Evolutionary conservation across 2,113 vertebrate species (phyloP).

Genomic region (Calypte anna): DNA sequence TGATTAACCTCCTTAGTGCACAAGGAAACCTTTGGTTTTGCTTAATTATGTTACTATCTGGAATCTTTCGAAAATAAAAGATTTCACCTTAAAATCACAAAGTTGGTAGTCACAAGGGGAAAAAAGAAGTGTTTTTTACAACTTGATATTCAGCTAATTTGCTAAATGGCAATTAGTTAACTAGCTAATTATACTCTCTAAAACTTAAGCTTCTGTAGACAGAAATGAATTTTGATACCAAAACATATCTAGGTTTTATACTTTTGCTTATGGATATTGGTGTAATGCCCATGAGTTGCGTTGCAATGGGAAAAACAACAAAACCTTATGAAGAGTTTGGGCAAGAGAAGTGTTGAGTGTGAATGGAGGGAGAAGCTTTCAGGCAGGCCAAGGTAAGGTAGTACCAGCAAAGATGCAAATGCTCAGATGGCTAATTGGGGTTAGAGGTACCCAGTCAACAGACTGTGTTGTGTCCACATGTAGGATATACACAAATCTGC

Average conservation of each 20-base stretch:
- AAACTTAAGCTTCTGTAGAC: not conserved
- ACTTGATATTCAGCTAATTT: not conserved
- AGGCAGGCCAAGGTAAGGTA: no score
- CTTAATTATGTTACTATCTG: no score
- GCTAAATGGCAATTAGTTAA: not conserved
- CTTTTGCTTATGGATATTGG: not conserved
- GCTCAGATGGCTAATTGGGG: no score
- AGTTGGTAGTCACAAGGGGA: not conserved
- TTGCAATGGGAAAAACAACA: not conserved
- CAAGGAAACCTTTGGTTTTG: not conserved
- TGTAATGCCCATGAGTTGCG: no score
- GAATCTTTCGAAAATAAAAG: not conserved
- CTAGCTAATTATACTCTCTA: not conserved
- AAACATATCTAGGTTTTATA: not conserved
- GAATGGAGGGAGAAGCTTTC: not conserved
- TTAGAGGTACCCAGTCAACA: no score
- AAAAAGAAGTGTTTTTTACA: not conserved
- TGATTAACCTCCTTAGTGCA: not conserved
- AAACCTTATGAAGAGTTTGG: not conserved
- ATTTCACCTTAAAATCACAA: not conserved
- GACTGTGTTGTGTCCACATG: fast-evolving
- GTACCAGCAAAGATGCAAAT: not conserved
- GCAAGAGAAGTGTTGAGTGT: not conserved
- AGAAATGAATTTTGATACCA: not conserved
- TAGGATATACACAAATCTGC: not conserved